phyloP scores from a whole-genome alignment of 2,113 vertebrate species.

The Phrynosoma platyrhinos region DNA sequence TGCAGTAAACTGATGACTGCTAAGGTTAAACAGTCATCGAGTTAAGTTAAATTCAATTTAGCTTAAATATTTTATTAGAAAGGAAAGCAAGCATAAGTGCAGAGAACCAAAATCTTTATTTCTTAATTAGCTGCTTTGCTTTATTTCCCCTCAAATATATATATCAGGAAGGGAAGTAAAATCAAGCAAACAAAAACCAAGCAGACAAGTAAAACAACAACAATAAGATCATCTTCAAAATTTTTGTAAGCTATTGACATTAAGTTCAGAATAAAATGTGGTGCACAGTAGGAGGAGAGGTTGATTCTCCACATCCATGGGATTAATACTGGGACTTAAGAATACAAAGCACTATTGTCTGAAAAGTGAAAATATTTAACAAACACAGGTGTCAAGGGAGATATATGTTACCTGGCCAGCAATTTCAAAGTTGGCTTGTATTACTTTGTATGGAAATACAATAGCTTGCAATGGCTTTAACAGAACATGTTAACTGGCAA shows the following conservation, averaged over 20 bases:
- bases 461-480: constrained; percentile 14
- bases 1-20: constrained; percentile 71
- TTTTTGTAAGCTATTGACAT: constrained; percentile 63
- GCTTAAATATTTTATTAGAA: constrained; percentile 77
- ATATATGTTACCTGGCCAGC: constrained; percentile 51
- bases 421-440: constrained; percentile 39
- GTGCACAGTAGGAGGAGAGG: constrained; percentile 58
- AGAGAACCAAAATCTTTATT: constrained; percentile 69
- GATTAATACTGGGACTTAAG: constrained; percentile 43
- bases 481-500: background rate
- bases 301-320: constrained; percentile 45
- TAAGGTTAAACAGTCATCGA: constrained; percentile 72
- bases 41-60: constrained; percentile 77
- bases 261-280: constrained; percentile 45
- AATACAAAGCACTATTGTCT: constrained; percentile 41
- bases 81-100: constrained; percentile 66
- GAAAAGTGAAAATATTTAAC: constrained; percentile 35
- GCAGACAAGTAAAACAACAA: background rate
- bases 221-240: constrained; percentile 60
- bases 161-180: constrained; percentile 43
- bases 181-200: too few species aligned
- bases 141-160: constrained; percentile 59
- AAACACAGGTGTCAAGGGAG: constrained; percentile 37
- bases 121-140: constrained; percentile 65
- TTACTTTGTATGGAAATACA: constrained; percentile 29